Percentiles rank a stretch among this genome's conserved stretches.
Conservation (phyloP, 2,797 vertebrate species). For the Galaxias olidus region DNA sequence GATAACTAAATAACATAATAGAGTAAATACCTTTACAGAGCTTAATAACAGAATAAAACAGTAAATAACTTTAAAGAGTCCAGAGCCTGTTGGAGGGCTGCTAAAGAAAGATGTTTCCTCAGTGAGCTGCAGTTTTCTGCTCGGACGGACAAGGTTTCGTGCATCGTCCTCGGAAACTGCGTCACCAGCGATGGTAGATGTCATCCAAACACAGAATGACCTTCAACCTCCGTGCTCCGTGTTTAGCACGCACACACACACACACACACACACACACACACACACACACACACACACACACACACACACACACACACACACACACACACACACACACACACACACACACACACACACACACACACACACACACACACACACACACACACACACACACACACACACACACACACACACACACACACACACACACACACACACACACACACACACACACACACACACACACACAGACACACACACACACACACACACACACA, state of each 20-base stretch:
- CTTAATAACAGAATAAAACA: too few relatives aligned
- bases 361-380: not conserved
- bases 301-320: slow-evolving; percentile 13
- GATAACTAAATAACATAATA: too few relatives aligned
- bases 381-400: slow-evolving; percentile 3
- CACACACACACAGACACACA: slow-evolving; percentile 16
- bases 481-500: slow-evolving; percentile 16
- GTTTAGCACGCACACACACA: slow-evolving; percentile 1
- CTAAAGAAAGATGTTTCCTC: slow-evolving; percentile 13
- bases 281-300: slow-evolving; percentile 16
- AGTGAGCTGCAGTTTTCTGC: slow-evolving; percentile 63
- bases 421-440: slow-evolving; percentile 16
- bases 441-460: slow-evolving; percentile 15
- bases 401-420: slow-evolving; percentile 17
- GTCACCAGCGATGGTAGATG: slow-evolving; percentile 32
- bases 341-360: too few relatives aligned
- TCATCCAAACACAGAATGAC: slow-evolving; percentile 39
- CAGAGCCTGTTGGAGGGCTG: not conserved
- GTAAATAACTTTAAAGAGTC: too few relatives aligned
- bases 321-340: too few relatives aligned
- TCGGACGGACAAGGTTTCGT: slow-evolving; percentile 43
- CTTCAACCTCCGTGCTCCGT: slow-evolving; percentile 31
- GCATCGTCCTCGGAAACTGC: slow-evolving; percentile 29
- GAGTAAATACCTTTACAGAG: too few relatives aligned
- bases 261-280: slow-evolving; percentile 17